A percentile compares a stretch with the other conserved stretches of the same genome.
Conservation (phyloP, 2,888 invertebrate species). For the Drosophila aldrichi region DNA sequence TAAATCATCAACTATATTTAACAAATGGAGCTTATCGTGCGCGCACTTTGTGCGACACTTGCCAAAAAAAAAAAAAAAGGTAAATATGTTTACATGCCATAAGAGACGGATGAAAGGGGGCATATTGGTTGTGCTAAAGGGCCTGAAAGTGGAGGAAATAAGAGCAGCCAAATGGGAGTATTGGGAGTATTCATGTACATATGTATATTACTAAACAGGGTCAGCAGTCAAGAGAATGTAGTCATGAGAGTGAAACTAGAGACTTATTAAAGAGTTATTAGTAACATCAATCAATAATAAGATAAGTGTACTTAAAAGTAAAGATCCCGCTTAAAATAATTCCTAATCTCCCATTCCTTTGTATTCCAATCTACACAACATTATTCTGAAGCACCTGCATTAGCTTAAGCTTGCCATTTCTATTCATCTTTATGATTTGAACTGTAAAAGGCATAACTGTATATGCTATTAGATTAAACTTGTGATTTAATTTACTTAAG, state of each 20-base stretch:
- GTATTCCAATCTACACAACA: not conserved
- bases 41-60: conserved; percentile 11
- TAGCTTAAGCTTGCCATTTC: conserved; percentile 12
- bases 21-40: conserved; percentile 28
- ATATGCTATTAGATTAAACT: not conserved
- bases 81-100: not conserved
- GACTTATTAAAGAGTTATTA: no score
- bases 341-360: no score
- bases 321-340: no score
- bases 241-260: no score
- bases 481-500: conserved; percentile 3
- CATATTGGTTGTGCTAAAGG: not conserved
- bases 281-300: no score
- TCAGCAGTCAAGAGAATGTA: no score
- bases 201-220: no score
- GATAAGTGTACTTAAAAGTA: no score
- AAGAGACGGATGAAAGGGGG: not conserved
- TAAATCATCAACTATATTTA: conserved; percentile 24
- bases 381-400: conserved; percentile 10
- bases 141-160: not conserved
- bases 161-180: no score
- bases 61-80: conserved; percentile 16
- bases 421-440: not conserved
- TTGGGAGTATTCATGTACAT: no score
- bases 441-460: not conserved